Evolutionary conservation across 2,888 invertebrate genomes (phyloP).

Genomic region (Agonopterix subpropinquella): DNA sequence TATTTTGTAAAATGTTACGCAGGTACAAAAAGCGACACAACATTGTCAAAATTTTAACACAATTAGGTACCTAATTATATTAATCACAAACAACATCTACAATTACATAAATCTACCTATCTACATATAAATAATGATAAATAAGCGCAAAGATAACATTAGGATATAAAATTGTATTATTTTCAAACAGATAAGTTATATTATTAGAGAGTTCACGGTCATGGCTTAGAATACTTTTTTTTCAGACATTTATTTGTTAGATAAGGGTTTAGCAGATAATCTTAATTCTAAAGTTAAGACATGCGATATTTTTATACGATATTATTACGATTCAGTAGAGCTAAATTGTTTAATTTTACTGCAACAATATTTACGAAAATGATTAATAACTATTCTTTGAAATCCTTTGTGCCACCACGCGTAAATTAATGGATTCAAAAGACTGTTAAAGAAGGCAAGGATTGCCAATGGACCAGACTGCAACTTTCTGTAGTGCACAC

Average conservation of each 20-base stretch:
- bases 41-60: neutral
- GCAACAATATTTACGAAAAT: constrained; percentile 32
- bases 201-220: no score
- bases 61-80: neutral
- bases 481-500: constrained; percentile 62
- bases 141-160: no score
- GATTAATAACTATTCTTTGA: constrained; percentile 58
- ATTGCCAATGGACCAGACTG: constrained; percentile 77
- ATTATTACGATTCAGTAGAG: no score
- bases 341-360: neutral
- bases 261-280: no score
- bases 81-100: neutral
- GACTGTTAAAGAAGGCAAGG: constrained; percentile 76
- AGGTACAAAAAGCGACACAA: neutral
- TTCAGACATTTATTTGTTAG: no score
- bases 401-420: constrained; percentile 84
- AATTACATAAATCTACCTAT: neutral
- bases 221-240: no score
- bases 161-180: no score
- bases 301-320: no score
- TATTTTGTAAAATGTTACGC: no score
- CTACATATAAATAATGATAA: no score
- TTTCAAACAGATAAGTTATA: no score
- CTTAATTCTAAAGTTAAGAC: no score
- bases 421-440: constrained; percentile 80